Evolutionary conservation across 2,797 vertebrate species (phyloP).

Genomic region (Discoglossus pictus): DNA sequence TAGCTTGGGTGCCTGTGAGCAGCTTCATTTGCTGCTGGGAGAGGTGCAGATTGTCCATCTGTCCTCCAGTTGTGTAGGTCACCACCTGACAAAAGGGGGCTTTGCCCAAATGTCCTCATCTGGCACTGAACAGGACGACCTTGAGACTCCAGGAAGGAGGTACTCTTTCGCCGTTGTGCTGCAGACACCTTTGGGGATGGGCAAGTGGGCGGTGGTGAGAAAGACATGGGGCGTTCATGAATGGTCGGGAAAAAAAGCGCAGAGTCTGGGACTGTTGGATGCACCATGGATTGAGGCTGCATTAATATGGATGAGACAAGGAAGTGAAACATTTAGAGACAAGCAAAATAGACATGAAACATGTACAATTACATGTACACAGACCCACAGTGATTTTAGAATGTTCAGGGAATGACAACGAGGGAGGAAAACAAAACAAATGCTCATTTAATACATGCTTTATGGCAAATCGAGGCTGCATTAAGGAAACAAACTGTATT

Average conservation of each 20-base stretch:
- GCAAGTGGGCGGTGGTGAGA: conserved; percentile 89
- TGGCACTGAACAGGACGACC: conserved; percentile 88
- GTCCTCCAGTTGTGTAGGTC: conserved; percentile 74
- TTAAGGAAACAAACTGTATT: conserved; percentile 62
- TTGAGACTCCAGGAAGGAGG: conserved; percentile 95
- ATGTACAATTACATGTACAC: conserved; percentile 66
- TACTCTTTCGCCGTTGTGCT: conserved; percentile 94
- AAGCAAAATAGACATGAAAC: conserved; percentile 69
- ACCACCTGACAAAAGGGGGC: conserved; percentile 80
- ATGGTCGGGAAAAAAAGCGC: conserved; percentile 89
- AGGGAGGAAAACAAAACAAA: conserved; percentile 64
- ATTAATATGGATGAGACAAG: conserved; percentile 94
- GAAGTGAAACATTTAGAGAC: conserved; percentile 82
- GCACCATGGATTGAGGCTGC: conserved; percentile 88
- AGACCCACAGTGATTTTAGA: conserved; percentile 60
- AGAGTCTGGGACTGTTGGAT: conserved; percentile 84
- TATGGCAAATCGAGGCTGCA: conserved; percentile 59
- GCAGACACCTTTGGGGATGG: conserved; percentile 83
- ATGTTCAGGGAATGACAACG: conserved; percentile 66
- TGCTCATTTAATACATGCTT: conserved; percentile 75
- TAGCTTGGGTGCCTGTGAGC: conserved; percentile 71
- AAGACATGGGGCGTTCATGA: conserved; percentile 92
- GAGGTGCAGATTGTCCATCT: conserved; percentile 71
- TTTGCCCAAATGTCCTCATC: conserved; percentile 84
- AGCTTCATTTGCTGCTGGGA: conserved; percentile 76